Percentiles rank a stretch among this genome's conserved stretches.
These are phyloP conservation scores for Cataglyphis altisquamis DNA, from an alignment of 2,888 invertebrate species.

Conservation along the genomic window DNA sequence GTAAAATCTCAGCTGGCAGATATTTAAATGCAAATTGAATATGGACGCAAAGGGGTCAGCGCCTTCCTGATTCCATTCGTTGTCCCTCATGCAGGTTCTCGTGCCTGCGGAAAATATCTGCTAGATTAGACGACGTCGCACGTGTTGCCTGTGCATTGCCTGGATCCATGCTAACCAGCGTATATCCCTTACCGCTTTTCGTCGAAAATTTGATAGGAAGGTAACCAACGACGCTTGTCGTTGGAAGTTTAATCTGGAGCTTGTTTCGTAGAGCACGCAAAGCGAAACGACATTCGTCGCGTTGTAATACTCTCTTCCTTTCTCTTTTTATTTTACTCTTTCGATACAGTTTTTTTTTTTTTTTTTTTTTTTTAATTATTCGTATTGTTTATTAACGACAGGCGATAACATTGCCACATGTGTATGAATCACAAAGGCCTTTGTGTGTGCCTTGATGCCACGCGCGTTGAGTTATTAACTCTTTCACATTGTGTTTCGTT, in stretches of 20 bases:
- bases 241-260: constrained; percentile 22
- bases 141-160: constrained; percentile 13
- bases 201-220: constrained; percentile 26
- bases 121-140: constrained; percentile 67
- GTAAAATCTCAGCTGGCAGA: constrained; percentile 64
- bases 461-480: constrained; percentile 39
- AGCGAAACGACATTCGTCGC: neutral
- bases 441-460: neutral
- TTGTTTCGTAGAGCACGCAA: neutral
- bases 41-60: constrained; percentile 57
- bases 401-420: neutral
- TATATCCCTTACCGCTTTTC: constrained; percentile 20
- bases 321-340: constrained; percentile 5
- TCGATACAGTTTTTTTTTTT: constrained; percentile 17
- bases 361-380: constrained; percentile 36
- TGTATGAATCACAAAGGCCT: constrained; percentile 3
- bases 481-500: constrained; percentile 5
- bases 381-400: constrained; percentile 11
- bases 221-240: constrained; percentile 13
- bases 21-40: constrained; percentile 82
- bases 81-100: constrained; percentile 32
- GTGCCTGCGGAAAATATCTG: constrained; percentile 65
- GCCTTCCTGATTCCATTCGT: constrained; percentile 57
- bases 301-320: neutral
- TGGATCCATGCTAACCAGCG: constrained; percentile 9